phyloP scores from a whole-genome alignment of 2,797 vertebrate genomes.

The Benthosema pterotum region DNA sequence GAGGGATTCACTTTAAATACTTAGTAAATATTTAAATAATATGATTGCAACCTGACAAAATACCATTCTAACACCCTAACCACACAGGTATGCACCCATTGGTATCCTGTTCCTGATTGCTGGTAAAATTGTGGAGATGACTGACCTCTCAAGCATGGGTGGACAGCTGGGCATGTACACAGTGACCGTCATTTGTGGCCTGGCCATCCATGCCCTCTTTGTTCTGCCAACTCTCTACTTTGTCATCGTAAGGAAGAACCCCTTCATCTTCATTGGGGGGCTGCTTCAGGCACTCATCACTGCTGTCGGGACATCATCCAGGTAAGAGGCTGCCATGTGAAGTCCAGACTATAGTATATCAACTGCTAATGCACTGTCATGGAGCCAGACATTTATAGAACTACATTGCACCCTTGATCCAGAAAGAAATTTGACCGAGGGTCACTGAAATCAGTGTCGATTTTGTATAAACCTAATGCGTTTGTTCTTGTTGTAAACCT shows the following conservation, averaged over 20 bases:
- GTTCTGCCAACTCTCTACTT: conserved; percentile 85
- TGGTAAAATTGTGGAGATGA: conserved; percentile 86
- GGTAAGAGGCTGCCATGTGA: conserved; percentile 56
- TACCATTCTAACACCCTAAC: background rate
- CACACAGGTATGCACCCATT: conserved; percentile 83
- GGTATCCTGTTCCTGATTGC: conserved; percentile 87
- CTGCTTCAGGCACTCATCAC: conserved; percentile 86
- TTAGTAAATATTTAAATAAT: background rate
- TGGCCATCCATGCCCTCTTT: conserved; percentile 78
- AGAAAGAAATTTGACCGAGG: too few relatives aligned
- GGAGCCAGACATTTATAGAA: background rate
- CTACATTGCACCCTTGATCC: background rate
- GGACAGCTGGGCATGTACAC: conserved; percentile 86
- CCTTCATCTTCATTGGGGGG: conserved; percentile 80
- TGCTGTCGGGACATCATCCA: conserved; percentile 86
- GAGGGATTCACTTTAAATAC: background rate
- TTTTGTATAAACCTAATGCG: background rate
- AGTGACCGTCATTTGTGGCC: conserved; percentile 81
- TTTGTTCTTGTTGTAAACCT: too few relatives aligned
- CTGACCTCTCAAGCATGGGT: conserved; percentile 80
- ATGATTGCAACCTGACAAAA: background rate
- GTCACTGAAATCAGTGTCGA: background rate
- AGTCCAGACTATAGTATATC: background rate
- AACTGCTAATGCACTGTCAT: background rate
- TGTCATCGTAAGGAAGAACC: conserved; percentile 83